A percentile compares a stretch with the other conserved stretches of the same genome.
Evolutionary conservation across 1,140 invertebrate species (phyloP).

Genomic region (Nasonia longicornis): DNA sequence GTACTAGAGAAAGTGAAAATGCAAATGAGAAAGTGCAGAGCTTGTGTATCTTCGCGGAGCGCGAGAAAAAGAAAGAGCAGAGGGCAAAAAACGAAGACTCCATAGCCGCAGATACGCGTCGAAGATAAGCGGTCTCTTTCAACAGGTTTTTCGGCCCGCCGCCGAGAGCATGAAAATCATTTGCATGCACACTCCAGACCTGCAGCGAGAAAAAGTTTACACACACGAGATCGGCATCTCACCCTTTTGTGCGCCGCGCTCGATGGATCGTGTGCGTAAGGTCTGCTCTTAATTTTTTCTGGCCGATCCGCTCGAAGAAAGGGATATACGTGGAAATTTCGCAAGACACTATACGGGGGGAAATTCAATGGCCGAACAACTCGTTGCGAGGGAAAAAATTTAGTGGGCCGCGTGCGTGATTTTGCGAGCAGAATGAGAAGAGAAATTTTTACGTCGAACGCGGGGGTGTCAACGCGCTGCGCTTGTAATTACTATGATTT

Average conservation of each 20-base stretch:
- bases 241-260: background rate
- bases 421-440: background rate
- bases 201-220: constrained; percentile 21
- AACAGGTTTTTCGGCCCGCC: background rate
- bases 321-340: no score
- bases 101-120: background rate
- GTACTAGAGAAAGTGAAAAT: constrained; percentile 7
- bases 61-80: background rate
- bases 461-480: background rate
- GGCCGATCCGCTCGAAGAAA: no score
- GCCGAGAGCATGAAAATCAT: constrained; percentile 26
- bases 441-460: background rate
- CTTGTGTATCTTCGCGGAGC: background rate
- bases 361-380: no score
- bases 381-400: no score
- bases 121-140: constrained; percentile 10
- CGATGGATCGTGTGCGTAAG: background rate
- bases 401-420: no score
- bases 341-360: no score
- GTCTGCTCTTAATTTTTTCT: constrained; percentile 2
- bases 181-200: constrained; percentile 43
- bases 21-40: background rate
- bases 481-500: background rate
- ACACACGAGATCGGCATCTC: background rate
- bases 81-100: constrained; percentile 1